These are phyloP conservation scores for Cepaea nemoralis DNA, from an alignment of 1,140 invertebrate genomes.

Conservation along the genomic window DNA sequence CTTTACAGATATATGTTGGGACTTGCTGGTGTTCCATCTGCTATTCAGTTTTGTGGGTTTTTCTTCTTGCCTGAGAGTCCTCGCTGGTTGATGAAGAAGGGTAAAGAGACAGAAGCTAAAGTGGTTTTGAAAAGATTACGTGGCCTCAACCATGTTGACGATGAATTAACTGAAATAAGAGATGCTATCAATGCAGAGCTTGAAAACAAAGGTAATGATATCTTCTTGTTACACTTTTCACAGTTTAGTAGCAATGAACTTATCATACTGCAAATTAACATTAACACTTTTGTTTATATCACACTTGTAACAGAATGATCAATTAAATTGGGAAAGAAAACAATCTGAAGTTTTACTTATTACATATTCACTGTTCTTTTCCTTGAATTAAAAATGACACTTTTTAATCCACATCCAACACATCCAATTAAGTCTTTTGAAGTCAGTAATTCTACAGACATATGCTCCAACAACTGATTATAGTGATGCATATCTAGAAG, in stretches of 20 bases:
- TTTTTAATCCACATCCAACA: not conserved
- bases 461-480: too few species aligned
- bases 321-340: too few species aligned
- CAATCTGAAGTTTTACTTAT: too few species aligned
- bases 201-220: not conserved
- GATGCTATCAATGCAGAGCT: constrained; percentile 1
- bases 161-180: constrained; percentile 57
- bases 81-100: constrained; percentile 63
- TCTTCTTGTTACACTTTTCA: too few species aligned
- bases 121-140: constrained; percentile 55
- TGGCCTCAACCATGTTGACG: constrained; percentile 54
- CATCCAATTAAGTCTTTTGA: too few species aligned
- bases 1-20: constrained; percentile 65
- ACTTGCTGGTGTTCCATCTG: constrained; percentile 60
- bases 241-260: too few species aligned
- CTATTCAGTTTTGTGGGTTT: constrained; percentile 66
- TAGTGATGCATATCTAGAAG: too few species aligned
- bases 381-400: not conserved
- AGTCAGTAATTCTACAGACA: too few species aligned
- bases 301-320: too few species aligned
- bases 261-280: too few species aligned
- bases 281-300: too few species aligned
- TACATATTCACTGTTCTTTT: not conserved
- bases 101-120: constrained; percentile 52
- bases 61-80: constrained; percentile 66